Conservation (phyloP, 2,797 vertebrate species). For the Labeo calbasu region DNA sequence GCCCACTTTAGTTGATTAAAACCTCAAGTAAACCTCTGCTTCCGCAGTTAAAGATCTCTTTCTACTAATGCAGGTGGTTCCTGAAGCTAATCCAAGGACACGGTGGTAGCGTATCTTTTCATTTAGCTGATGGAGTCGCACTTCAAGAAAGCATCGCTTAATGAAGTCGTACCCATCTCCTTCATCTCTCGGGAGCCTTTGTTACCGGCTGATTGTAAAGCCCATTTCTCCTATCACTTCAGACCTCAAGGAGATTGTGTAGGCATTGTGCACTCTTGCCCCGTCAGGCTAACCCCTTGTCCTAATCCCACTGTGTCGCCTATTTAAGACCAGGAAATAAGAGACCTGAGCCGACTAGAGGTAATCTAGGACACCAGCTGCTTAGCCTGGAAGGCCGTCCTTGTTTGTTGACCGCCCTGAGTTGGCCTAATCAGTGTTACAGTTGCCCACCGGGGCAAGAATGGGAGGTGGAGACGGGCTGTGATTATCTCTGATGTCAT, state of each 20-base stretch:
- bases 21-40: conserved; percentile 47
- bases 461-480: background rate
- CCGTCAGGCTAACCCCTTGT: conserved; percentile 15
- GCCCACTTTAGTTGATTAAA: conserved; percentile 62
- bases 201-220: background rate
- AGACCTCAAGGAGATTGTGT: conserved; percentile 21
- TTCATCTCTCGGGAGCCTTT: conserved; percentile 15
- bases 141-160: conserved; percentile 12
- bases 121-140: conserved; percentile 29
- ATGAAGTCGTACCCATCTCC: background rate
- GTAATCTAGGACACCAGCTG: conserved; percentile 61
- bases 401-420: conserved; percentile 7
- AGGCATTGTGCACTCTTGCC: conserved; percentile 28
- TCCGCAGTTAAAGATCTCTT: conserved; percentile 19
- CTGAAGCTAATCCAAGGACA: conserved; percentile 10
- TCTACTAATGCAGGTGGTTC: conserved; percentile 34
- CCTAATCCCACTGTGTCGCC: conserved; percentile 40
- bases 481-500: conserved; percentile 12
- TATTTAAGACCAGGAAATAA: conserved; percentile 39
- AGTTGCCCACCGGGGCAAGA: conserved; percentile 8
- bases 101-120: background rate
- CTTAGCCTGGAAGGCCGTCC: conserved; percentile 7
- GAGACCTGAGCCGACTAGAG: conserved; percentile 46
- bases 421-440: conserved; percentile 12
- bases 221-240: conserved; percentile 21